Percentiles rank a stretch among this genome's conserved stretches.
Conservation (phyloP, 2,797 vertebrate genomes). For the Mormyrus hasselquistii region DNA sequence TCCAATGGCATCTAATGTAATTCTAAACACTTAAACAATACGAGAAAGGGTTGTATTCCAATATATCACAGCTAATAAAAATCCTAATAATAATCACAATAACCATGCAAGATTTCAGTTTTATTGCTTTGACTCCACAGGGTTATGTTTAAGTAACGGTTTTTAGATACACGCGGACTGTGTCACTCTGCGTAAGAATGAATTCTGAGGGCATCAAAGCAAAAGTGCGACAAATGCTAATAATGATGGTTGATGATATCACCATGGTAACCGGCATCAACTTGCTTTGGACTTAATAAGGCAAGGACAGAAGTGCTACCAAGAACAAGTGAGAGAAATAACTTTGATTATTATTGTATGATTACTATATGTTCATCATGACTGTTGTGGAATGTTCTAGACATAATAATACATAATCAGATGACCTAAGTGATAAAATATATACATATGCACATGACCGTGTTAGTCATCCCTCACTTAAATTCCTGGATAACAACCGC, state of each 20-base stretch:
- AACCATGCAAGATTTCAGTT: background rate
- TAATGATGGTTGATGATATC: background rate
- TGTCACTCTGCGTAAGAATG: background rate
- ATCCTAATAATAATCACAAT: background rate
- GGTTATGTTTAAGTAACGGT: background rate
- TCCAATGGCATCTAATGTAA: background rate
- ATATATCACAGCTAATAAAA: background rate
- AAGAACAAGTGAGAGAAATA: background rate
- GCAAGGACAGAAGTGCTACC: background rate
- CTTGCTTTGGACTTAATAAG: background rate
- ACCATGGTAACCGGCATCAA: background rate
- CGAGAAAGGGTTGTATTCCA: background rate
- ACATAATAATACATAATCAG: background rate
- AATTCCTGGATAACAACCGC: background rate
- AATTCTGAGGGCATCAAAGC: background rate
- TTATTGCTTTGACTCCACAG: background rate
- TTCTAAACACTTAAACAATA: background rate
- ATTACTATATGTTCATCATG: background rate
- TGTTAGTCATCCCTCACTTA: background rate
- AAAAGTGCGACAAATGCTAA: background rate
- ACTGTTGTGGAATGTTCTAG: background rate
- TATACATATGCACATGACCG: background rate
- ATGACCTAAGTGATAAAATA: background rate
- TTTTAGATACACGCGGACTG: background rate
- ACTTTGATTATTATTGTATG: background rate